Percentiles rank a stretch among this genome's conserved stretches.
These are phyloP conservation scores for Anarsia innoxiella DNA, from an alignment of 2,888 invertebrate species.

Conservation along the genomic window DNA sequence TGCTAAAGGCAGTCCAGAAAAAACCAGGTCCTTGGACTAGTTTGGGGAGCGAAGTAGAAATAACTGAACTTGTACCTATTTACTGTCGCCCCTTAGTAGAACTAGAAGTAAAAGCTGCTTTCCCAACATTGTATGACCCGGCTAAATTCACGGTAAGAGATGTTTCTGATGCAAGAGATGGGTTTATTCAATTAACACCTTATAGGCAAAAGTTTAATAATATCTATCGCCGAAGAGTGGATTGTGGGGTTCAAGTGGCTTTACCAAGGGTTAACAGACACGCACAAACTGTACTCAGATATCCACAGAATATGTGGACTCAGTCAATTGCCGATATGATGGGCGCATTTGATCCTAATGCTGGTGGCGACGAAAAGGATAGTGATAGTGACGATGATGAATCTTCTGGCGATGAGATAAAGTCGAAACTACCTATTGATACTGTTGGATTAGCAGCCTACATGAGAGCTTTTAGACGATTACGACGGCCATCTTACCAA, in stretches of 20 bases:
- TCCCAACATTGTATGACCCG: slow-evolving; percentile 65
- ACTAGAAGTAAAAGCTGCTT: slow-evolving; percentile 79
- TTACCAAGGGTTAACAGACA: slow-evolving; percentile 55
- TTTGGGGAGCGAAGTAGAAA: slow-evolving; percentile 79
- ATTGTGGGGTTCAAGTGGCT: slow-evolving; percentile 75
- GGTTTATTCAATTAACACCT: slow-evolving; percentile 79
- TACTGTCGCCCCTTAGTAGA: slow-evolving; percentile 77
- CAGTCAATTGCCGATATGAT: slow-evolving; percentile 73
- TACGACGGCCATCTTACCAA: slow-evolving; percentile 56
- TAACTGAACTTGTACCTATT: slow-evolving; percentile 68
- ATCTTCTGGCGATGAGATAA: slow-evolving; percentile 31
- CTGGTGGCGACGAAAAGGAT: slow-evolving; percentile 38
- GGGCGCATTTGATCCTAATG: slow-evolving; percentile 36
- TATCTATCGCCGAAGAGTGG: slow-evolving; percentile 73
- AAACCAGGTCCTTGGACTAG: slow-evolving; percentile 74
- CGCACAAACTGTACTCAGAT: slow-evolving; percentile 81
- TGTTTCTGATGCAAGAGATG: slow-evolving; percentile 77
- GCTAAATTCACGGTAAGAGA: slow-evolving; percentile 70
- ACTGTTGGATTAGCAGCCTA: slow-evolving; percentile 46
- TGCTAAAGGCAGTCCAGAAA: slow-evolving; percentile 75
- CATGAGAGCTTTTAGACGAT: slow-evolving; percentile 38
- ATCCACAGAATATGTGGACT: slow-evolving; percentile 81
- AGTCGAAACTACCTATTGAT: slow-evolving; percentile 31
- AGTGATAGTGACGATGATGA: slow-evolving; percentile 21
- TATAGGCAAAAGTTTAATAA: slow-evolving; percentile 73